Percentiles rank a stretch among this genome's conserved stretches.
Conservation (phyloP, 2,888 invertebrate species). For the Platycheirus albimanus region DNA sequence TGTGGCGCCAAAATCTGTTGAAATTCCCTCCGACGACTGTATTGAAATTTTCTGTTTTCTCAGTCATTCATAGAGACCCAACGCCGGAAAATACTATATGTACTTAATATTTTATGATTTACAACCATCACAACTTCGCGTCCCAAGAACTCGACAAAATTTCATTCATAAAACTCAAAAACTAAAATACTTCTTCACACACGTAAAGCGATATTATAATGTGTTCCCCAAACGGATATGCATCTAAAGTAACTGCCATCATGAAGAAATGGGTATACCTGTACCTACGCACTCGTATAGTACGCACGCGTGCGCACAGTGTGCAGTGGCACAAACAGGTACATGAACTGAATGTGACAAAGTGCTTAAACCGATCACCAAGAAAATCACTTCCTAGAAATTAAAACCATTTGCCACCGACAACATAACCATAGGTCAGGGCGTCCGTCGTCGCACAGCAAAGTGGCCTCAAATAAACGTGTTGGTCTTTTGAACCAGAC, state of each 20-base stretch:
- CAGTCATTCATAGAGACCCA: no score
- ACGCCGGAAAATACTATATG: constrained; percentile 16
- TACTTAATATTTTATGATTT: constrained; percentile 68
- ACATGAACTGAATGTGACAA: constrained; percentile 70
- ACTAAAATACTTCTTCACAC: constrained; percentile 19
- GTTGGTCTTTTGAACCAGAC: not conserved
- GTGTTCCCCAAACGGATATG: constrained; percentile 37
- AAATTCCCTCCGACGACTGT: no score
- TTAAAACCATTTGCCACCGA: constrained; percentile 44
- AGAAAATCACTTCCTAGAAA: constrained; percentile 67
- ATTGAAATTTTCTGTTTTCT: no score
- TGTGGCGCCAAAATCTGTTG: no score
- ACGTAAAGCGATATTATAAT: constrained; percentile 38
- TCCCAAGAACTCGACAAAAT: not conserved
- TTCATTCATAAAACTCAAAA: constrained; percentile 45
- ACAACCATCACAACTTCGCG: constrained; percentile 12
- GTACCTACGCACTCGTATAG: no score
- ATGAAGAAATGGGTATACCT: constrained; percentile 39
- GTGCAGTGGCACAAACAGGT: constrained; percentile 28
- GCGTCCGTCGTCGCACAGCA: not conserved
- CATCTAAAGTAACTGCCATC: constrained; percentile 10
- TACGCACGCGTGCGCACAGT: constrained; percentile 60
- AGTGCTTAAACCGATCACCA: constrained; percentile 40
- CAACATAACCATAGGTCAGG: constrained; percentile 6
- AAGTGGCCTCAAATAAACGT: constrained; percentile 39